Percentiles rank a stretch among this genome's conserved stretches.
Conservation (phyloP, 2,888 invertebrate genomes). For the Teleiodes luculella region DNA sequence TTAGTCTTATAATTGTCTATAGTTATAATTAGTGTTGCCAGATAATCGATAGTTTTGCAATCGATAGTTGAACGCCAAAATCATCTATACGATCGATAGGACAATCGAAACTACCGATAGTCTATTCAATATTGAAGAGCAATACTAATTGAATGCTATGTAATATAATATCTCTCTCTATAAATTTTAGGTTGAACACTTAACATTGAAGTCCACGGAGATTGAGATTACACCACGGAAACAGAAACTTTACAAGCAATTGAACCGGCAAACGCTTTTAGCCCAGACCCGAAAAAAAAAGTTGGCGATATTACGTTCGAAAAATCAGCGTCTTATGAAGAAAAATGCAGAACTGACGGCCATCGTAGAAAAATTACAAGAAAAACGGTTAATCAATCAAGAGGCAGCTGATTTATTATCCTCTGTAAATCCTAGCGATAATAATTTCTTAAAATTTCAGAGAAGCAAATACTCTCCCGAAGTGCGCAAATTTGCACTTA, state of each 20-base stretch:
- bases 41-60: too few relatives aligned
- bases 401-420: conserved; percentile 4
- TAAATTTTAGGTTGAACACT: too few relatives aligned
- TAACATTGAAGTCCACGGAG: too few relatives aligned
- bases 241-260: background rate
- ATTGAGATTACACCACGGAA: background rate
- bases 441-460: conserved; percentile 14
- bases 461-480: background rate
- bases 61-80: too few relatives aligned
- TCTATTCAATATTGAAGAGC: too few relatives aligned
- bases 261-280: background rate
- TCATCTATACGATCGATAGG: too few relatives aligned
- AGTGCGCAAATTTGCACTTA: conserved; percentile 18
- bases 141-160: too few relatives aligned
- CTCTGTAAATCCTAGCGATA: background rate
- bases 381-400: background rate
- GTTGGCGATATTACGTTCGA: background rate
- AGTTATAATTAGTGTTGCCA: too few relatives aligned
- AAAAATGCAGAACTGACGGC: background rate
- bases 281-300: background rate
- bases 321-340: background rate
- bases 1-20: too few relatives aligned
- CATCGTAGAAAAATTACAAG: background rate
- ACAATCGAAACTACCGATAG: too few relatives aligned
- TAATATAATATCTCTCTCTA: too few relatives aligned